Evolutionary conservation across 2,888 invertebrate species (phyloP).

Genomic region (Uloborus plumipes): DNA sequence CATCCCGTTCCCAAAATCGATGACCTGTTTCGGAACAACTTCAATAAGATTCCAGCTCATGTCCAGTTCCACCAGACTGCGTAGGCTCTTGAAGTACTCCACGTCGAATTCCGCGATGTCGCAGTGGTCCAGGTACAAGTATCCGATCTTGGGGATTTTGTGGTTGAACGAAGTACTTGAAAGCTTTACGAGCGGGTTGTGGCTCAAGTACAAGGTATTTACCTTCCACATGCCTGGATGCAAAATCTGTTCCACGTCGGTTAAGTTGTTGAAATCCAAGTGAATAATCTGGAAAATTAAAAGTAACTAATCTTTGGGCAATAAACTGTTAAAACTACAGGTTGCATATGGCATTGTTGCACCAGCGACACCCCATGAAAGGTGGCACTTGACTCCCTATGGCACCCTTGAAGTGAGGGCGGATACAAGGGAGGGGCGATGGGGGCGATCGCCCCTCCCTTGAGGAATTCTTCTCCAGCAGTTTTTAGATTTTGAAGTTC

Average conservation of each 20-base stretch:
- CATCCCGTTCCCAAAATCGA: slow-evolving; percentile 23
- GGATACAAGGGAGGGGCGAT: too few relatives aligned
- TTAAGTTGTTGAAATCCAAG: slow-evolving; percentile 44
- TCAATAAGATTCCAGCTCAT: slow-evolving; percentile 46
- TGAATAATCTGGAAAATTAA: slow-evolving; percentile 37
- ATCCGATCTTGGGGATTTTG: slow-evolving; percentile 9
- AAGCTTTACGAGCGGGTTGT: slow-evolving; percentile 30
- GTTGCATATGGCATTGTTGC: too few relatives aligned
- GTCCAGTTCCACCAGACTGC: slow-evolving; percentile 14
- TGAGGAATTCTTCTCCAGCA: too few relatives aligned
- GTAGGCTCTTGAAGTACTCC: not conserved
- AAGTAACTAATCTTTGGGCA: too few relatives aligned
- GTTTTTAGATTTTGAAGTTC: too few relatives aligned
- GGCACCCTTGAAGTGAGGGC: too few relatives aligned
- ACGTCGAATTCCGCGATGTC: slow-evolving; percentile 19
- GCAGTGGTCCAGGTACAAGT: slow-evolving; percentile 53
- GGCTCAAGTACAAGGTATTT: slow-evolving; percentile 17
- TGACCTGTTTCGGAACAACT: slow-evolving; percentile 15
- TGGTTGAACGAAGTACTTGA: slow-evolving; percentile 21
- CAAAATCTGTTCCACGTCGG: slow-evolving; percentile 28
- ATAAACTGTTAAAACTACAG: too few relatives aligned
- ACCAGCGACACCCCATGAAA: too few relatives aligned
- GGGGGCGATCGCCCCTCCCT: too few relatives aligned
- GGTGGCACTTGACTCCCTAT: too few relatives aligned
- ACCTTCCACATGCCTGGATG: slow-evolving; percentile 18